Evolutionary conservation across 2,888 invertebrate species (phyloP), one percentile per base, ranked within the genome.

Genomic region (Ochropleura leucogaster): DNA sequence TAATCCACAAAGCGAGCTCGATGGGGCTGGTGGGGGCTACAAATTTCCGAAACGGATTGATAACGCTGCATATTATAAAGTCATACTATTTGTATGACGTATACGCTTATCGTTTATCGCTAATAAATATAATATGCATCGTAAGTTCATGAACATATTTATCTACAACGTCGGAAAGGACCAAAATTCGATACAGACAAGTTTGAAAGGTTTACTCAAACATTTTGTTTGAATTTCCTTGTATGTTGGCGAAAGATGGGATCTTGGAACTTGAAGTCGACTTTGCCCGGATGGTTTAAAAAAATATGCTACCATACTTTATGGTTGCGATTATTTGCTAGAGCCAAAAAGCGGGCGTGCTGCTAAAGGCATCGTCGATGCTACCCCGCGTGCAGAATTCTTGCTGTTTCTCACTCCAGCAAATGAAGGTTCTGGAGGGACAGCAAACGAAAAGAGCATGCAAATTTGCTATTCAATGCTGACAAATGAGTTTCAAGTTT

Each of bases 71-170:
- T 49, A 51, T 18, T 40, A 20, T 55, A 18, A 71, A n/a, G 0
- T 12, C 20, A 63, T 63, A 18, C 20, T 42, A 53, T 66, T 30
- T 40, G n/a, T 60, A 62, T 75, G 55, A 75, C 68, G 84, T 83
- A 49, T 57, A 68, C 40, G 46, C 16, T 59, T 69, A 77, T 77
- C 66, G 10, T 18, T 63, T 68, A 80, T 83, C 79, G 51, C 51
- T 12, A 55, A 72, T 64, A 74, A 70, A 62, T 68, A 68, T 62
- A 68, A 66, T 66, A 72, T 68, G 46, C 62, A 62, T 44, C 7
- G 20, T 47, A 46, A 62, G 68, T 80, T 80, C 60, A 68, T 49
- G 46, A 30, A 47, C 67, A 74, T 79, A 80, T n/a, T 53, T 80
- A 72, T 76, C 77, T 62, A 40, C 70, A 80, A 55, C 40, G 65